Evolutionary conservation across 2,113 vertebrate species (phyloP), one percentile per base, ranked within the genome.

Genomic region (Bucco capensis): DNA sequence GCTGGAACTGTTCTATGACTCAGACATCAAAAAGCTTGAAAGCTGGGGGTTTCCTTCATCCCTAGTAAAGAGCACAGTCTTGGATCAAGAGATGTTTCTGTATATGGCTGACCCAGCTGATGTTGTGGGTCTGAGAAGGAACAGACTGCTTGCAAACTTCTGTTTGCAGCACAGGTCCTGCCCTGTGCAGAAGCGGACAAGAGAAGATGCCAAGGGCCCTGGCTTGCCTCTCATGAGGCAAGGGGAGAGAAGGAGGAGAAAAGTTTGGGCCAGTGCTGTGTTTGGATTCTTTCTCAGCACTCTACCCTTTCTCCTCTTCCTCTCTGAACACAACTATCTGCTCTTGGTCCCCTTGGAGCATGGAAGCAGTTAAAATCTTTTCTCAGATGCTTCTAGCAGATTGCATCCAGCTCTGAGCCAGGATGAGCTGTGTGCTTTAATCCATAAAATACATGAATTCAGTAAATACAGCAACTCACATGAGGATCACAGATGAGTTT

Each of bases 191-290:
- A 21, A 37, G 19, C 13, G 22, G 11, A 38, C 2, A 2, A 46
- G 23, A 24, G 8, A 19, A 67, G 19, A 24, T 0, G 0, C 47
- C 53, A 46, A 74, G 22, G 40, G 14, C 19, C 17, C 47, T 14
- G 28, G 6, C 49, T 70, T 57, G 21, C 8, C n/a, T 67, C 24
- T 21, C 31, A 42, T n/a, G n/a, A n/a, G n/a, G n/a, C n/a, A n/a
- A n/a, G n/a, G n/a, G n/a, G n/a, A n/a, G n/a, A n/a, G n/a, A n/a
- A n/a, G 4, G 35, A 67, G 5, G 5, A 12, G 25, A 50, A 35
- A 84, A 8, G 14, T n/a, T 31, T 50, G 12, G 38, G 21, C 4
- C 15, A 49, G 21, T 31, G 27, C 27, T 66, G 10, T 11, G 74
- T 62, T 51, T 67, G 67, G 8, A 37, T 40, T 69, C 42, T 37